Evolutionary conservation across 2,888 invertebrate species (phyloP).

Genomic region (Scaptomyza polygonia): DNA sequence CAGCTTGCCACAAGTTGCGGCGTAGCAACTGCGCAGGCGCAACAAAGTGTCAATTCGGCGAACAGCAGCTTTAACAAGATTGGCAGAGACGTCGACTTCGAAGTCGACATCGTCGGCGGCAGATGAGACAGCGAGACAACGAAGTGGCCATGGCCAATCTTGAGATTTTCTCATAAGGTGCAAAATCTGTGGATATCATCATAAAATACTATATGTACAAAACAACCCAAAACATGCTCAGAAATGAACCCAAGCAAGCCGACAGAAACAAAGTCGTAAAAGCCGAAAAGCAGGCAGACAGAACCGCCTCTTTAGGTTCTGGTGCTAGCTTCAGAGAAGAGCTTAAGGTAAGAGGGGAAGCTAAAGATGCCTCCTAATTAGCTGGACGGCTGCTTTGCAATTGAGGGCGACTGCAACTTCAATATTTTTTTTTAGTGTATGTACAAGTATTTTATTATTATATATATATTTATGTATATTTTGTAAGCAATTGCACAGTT

Average conservation of each 20-base stretch:
- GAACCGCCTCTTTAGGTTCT: conserved; percentile 59
- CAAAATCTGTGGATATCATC: conserved; percentile 77
- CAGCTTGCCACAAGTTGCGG: conserved; percentile 49
- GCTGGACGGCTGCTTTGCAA: conserved; percentile 61
- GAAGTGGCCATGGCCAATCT: conserved; percentile 35
- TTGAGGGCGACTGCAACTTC: conserved; percentile 39
- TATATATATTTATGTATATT: neutral
- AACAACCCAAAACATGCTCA: conserved; percentile 65
- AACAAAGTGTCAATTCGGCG: conserved; percentile 77
- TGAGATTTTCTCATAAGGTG: conserved; percentile 78
- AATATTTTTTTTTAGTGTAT: conserved; percentile 31
- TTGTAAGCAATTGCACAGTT: conserved; percentile 18
- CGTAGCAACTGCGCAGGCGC: conserved; percentile 57
- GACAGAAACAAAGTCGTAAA: conserved; percentile 56
- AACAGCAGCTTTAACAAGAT: conserved; percentile 73
- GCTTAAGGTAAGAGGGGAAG: neutral
- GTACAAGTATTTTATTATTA: conserved; percentile 57
- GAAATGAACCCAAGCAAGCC: conserved; percentile 57
- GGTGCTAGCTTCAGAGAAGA: neutral
- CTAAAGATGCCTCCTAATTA: conserved; percentile 64
- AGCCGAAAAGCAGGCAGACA: conserved; percentile 34
- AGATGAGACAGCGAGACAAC: conserved; percentile 43
- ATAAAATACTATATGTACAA: conserved; percentile 50
- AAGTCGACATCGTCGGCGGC: conserved; percentile 29
- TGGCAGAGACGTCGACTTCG: conserved; percentile 58